Evolutionary conservation across 2,113 vertebrate genomes (phyloP).

Genomic region (Cyanoramphus novaezelandiae): DNA sequence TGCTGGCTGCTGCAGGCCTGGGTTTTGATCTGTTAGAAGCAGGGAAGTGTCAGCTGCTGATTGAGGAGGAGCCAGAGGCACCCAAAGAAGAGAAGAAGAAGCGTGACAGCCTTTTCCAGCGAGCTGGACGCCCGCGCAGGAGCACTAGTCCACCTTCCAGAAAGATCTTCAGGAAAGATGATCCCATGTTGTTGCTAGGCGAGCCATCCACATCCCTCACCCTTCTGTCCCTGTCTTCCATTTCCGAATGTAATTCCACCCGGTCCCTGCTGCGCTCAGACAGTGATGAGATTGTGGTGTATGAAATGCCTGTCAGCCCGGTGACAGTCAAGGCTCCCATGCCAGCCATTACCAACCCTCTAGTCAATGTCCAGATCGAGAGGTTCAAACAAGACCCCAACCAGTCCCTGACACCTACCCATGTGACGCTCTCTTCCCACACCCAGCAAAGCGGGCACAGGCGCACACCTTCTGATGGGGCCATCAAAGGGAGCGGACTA

Average conservation of each 20-base stretch:
- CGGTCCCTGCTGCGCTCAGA: slow-evolving; percentile 91
- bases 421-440: slow-evolving; percentile 82
- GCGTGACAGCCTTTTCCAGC: slow-evolving; percentile 91
- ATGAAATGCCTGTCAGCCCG: slow-evolving; percentile 80
- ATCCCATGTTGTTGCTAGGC: slow-evolving; percentile 76
- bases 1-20: slow-evolving; percentile 91
- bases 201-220: slow-evolving; percentile 84
- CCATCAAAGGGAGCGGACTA: slow-evolving; percentile 81
- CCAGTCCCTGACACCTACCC: slow-evolving; percentile 95
- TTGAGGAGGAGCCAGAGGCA: slow-evolving; percentile 74
- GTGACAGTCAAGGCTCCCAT: slow-evolving; percentile 70
- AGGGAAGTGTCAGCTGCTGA: slow-evolving; percentile 79
- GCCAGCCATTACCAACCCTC: slow-evolving; percentile 81
- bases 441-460: slow-evolving; percentile 76
- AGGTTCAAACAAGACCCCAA: slow-evolving; percentile 93
- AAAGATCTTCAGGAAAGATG: slow-evolving; percentile 89
- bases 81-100: slow-evolving; percentile 83
- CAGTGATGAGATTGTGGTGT: slow-evolving; percentile 90
- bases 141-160: slow-evolving; percentile 87
- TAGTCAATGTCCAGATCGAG: slow-evolving; percentile 92
- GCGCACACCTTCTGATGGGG: slow-evolving; percentile 93
- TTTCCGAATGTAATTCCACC: slow-evolving; percentile 95
- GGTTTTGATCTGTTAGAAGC: slow-evolving; percentile 87
- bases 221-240: slow-evolving; percentile 90
- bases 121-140: slow-evolving; percentile 80